Evolutionary conservation across 2,113 vertebrate species (phyloP).

Genomic region (Castor canadensis): DNA sequence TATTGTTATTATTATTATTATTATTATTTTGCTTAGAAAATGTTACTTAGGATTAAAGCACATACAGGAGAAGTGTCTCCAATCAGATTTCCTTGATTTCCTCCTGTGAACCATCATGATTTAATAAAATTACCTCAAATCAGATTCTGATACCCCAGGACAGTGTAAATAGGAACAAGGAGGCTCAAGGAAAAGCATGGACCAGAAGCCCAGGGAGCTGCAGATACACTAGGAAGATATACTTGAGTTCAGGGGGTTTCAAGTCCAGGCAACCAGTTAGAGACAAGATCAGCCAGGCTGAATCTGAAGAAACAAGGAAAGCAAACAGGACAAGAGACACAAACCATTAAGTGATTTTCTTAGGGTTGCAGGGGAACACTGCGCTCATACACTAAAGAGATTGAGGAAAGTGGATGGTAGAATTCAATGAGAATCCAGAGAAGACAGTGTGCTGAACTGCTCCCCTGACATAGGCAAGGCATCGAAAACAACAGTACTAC

Average conservation of each 20-base stretch:
- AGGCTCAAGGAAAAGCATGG: not conserved
- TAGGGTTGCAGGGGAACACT: not conserved
- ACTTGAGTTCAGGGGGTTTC: not conserved
- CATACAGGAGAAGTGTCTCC: not conserved
- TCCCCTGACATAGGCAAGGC: not conserved
- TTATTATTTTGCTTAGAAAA: not conserved
- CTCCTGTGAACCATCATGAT: not conserved
- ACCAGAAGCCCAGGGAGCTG: not conserved
- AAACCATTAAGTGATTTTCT: not conserved
- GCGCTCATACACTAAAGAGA: not conserved
- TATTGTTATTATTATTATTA: no score
- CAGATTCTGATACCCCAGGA: not conserved
- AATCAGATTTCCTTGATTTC: conserved; percentile 5
- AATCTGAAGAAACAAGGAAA: not conserved
- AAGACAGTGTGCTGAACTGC: not conserved
- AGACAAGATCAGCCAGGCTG: not conserved
- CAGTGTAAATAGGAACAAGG: not conserved
- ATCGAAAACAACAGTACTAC: no score
- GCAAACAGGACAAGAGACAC: not conserved
- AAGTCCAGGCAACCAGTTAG: not conserved
- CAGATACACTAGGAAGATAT: not conserved
- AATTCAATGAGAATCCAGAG: not conserved
- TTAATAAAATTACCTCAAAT: not conserved
- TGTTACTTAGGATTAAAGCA: not conserved
- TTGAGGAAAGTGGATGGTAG: not conserved